Percentiles rank a stretch among this genome's conserved stretches.
phyloP scores from a whole-genome alignment of 2,113 vertebrate genomes.

The Larimichthys polyactis region DNA sequence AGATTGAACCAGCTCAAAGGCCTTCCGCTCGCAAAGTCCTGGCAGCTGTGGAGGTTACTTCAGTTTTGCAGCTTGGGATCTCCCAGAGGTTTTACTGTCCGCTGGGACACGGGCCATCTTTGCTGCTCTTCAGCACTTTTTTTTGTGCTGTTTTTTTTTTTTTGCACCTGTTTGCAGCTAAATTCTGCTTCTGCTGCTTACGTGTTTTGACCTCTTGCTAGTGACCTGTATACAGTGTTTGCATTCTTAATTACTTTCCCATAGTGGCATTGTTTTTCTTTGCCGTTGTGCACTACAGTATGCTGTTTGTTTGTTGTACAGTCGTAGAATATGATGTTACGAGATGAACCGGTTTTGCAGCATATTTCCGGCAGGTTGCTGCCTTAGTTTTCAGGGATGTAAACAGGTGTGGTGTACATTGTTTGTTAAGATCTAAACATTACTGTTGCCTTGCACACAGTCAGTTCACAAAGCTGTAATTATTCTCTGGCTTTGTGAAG shows the following conservation, averaged over 20 bases:
- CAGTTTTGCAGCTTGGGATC: neutral
- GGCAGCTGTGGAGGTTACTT: neutral
- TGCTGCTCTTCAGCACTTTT: neutral
- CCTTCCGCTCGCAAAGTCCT: neutral
- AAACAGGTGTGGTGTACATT: constrained; percentile 7
- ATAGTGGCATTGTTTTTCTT: neutral
- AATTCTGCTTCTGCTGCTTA: neutral
- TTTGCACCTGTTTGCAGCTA: neutral
- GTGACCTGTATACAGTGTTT: neutral
- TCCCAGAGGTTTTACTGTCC: neutral
- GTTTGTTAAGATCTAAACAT: neutral
- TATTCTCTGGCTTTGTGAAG: neutral
- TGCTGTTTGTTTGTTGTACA: neutral
- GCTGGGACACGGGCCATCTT: neutral
- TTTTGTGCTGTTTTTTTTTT: neutral
- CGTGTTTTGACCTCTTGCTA: neutral
- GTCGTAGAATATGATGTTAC: neutral
- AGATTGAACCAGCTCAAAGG: neutral
- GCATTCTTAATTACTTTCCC: neutral
- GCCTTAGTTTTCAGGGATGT: neutral
- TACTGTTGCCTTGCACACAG: neutral
- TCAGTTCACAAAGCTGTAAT: neutral
- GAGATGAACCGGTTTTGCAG: neutral
- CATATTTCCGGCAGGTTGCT: neutral
- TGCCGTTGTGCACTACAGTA: neutral